phyloP scores from a whole-genome alignment of 2,113 vertebrate genomes.

The Zapus hudsonius region DNA sequence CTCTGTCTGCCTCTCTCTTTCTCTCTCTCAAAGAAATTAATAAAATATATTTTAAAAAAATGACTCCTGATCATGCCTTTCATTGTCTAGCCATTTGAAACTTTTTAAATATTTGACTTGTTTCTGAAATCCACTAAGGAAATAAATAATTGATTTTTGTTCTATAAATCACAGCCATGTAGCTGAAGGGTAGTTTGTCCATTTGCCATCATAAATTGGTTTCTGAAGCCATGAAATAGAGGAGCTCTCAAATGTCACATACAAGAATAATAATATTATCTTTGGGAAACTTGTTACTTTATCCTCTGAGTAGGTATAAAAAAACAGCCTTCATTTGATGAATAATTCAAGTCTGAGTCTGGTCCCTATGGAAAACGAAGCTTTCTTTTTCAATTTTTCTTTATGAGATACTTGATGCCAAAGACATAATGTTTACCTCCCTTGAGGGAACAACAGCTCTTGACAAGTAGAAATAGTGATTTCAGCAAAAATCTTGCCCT shows the following conservation, averaged over 20 bases:
- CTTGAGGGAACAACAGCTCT: slow-evolving; percentile 42
- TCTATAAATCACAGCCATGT: slow-evolving; percentile 35
- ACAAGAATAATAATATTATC: slow-evolving; percentile 56
- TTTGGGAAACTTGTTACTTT: slow-evolving; percentile 27
- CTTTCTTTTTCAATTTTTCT: slow-evolving; percentile 18
- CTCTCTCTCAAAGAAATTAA: no score
- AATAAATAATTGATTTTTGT: slow-evolving; percentile 48
- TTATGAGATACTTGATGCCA: slow-evolving; percentile 8
- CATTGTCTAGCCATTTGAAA: slow-evolving; percentile 5
- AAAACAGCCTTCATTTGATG: slow-evolving; percentile 55
- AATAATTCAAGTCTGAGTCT: slow-evolving; percentile 69
- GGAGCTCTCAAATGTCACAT: slow-evolving; percentile 50
- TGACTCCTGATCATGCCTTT: slow-evolving; percentile 7
- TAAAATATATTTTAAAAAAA: no score
- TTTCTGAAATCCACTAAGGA: slow-evolving; percentile 45
- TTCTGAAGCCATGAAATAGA: slow-evolving; percentile 39
- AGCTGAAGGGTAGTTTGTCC: background rate
- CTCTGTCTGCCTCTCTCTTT: no score
- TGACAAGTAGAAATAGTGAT: slow-evolving; percentile 59
- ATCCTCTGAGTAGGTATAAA: slow-evolving; percentile 57
- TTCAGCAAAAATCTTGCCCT: slow-evolving; percentile 33
- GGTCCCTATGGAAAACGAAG: slow-evolving; percentile 34
- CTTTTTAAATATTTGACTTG: slow-evolving; percentile 60
- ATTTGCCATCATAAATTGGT: slow-evolving; percentile 41
- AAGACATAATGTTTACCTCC: slow-evolving; percentile 29